Base-by-base conservation (phyloP, 2,797 vertebrate genomes). In the Malacoraja senta region DNA sequence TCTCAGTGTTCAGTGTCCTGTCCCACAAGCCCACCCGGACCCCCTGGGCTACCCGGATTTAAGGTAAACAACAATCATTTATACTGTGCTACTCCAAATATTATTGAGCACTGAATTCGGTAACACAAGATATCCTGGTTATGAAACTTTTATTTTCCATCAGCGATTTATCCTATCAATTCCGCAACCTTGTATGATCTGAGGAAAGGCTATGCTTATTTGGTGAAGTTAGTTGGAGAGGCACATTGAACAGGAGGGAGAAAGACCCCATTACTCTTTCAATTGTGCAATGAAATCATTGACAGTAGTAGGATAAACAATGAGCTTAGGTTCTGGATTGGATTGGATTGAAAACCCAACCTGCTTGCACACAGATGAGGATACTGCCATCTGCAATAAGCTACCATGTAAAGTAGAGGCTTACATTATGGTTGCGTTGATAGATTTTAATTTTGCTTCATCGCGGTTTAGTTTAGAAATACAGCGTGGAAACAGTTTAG, bases 1-100 rank as follows among this genome's bases (percentile, higher is more conserved):
- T 93, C 90, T 17, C 92, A 97, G 97, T 97, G 97, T 95, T 96
- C 96, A 94, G 95, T 96, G 26, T 94, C 95, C 93, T 97, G 97
- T 84, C 97, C 97, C 58, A 95, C 96, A 58, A 97, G 97, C 94
- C 96, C 96, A 2, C 96, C 94, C 94, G 97, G 97, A 74, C 68
- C 96, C 44, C 93, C 95, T 72, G 97, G 97, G 7, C 93, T 96
- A 19, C 96, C 96, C 79, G 97, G 97, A 93, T 95, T 97, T 94
- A 97, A 97, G 97, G 97, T 97, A 79, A 79, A 79, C 72, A 68
- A 35, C 65, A 53, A 32, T 65, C 4, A 88, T 65, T 88, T 35
- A 32, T 17, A 17, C 32, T 88, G 8, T 68, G 6, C 17, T 21
- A 68, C 8, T 68, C n/a, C 8, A 68, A 32, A 13, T 17, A 21